Base-by-base conservation (phyloP, 1,140 invertebrate genomes). In the Cyphomyrmex costatus region DNA sequence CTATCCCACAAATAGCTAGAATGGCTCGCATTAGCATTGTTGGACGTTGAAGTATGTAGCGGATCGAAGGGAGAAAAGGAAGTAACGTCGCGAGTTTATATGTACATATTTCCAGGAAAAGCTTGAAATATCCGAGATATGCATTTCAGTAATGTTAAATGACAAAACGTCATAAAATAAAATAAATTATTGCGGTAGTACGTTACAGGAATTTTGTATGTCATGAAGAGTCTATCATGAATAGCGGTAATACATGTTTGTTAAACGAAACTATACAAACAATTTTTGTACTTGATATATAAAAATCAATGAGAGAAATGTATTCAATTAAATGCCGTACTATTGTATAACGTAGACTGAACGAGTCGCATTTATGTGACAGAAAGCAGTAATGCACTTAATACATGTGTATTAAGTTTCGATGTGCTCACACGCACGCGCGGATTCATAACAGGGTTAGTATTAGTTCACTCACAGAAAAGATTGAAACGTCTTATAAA, bases 11-110 rank as follows among this genome's bases (percentile, higher is more conserved):
- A 68, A 73, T 56, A 21, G 79, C 24, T 53, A 16, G 36, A 83
- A 83, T 74, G 56, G 68, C 24, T 46, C 51, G 58, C 70, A 24
- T 83, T 46, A 73, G 53, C 68, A 83, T 83, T 60, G 79, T 74
- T 56, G 78, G 27, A 82, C 12, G 33, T 42, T 73, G 53, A 60
- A 49, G 78, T 10, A 60, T 82, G 42, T 19, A 46, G 27, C n/a
- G 14, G 30, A 66, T 33, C 19, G 53, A 60, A 10, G 24, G 24
- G n/a, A 12, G 24, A 3, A 19, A 60, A 24, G 24, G 14, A 5
- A 8, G 36, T 24, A 33, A 46, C 27, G 53, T 30, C 68, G 79
- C 68, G 53, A 60, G 36, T 74, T 83, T 74, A 46, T 49, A 46
- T 49, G 16, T 42, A 66, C 63, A 49, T 36, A 46, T 51, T 21